These are phyloP conservation scores for Andrena praecox DNA, from an alignment of 2,888 invertebrate genomes.

Conservation along the genomic window DNA sequence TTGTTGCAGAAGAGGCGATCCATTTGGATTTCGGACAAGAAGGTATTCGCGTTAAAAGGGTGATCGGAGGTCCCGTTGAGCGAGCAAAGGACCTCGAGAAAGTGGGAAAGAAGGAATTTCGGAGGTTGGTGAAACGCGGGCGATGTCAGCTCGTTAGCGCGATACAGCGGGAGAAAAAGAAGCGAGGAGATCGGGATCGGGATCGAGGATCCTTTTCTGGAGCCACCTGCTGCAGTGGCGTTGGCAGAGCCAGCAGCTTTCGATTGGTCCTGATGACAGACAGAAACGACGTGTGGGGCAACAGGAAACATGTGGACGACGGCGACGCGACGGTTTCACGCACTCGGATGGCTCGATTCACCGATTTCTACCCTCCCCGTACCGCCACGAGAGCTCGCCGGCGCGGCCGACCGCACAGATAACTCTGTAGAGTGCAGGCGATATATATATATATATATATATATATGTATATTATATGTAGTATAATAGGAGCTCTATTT, in stretches of 20 bases:
- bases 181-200: conserved; percentile 26
- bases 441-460: background rate
- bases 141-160: conserved; percentile 43
- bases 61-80: conserved; percentile 3
- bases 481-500: background rate
- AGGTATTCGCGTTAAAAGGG: no score
- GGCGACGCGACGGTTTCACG: conserved; percentile 49
- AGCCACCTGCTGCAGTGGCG: conserved; percentile 40
- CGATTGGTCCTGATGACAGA: conserved; percentile 60
- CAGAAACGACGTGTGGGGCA: conserved; percentile 65
- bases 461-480: no score
- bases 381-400: background rate
- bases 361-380: conserved; percentile 47
- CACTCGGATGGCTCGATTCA: conserved; percentile 45
- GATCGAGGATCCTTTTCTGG: conserved; percentile 43
- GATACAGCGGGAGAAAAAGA: conserved; percentile 19
- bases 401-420: background rate
- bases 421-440: background rate
- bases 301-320: conserved; percentile 60
- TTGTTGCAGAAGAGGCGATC: background rate
- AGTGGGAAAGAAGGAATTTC: conserved; percentile 13
- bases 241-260: conserved; percentile 20
- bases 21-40: no score
- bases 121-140: conserved; percentile 14
- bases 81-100: background rate